Evolutionary conservation across 2,113 vertebrate species (phyloP).

Genomic region (Cheirogaleus medius): DNA sequence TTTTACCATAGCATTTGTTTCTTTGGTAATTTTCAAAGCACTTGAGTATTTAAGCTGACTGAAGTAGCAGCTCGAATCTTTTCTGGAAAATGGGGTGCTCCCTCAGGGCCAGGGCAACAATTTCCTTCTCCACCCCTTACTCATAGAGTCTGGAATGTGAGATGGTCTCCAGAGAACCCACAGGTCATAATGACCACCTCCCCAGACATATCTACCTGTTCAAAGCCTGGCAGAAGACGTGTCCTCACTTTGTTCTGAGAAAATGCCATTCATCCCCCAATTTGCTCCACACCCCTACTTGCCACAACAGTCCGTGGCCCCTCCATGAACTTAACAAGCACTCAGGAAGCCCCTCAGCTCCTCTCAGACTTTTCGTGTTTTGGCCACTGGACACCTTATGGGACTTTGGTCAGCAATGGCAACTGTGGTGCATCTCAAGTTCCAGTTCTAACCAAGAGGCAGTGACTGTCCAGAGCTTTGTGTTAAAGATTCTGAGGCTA

Average conservation of each 20-base stretch:
- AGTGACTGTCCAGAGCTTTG: not conserved
- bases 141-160: not conserved
- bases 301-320: not conserved
- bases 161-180: not conserved
- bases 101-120: not conserved
- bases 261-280: not conserved
- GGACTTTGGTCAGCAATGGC: not conserved
- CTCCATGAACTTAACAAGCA: not conserved
- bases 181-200: not conserved
- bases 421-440: not conserved
- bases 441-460: not conserved
- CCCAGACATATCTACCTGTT: not conserved
- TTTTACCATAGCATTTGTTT: conserved; percentile 34
- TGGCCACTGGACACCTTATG: not conserved
- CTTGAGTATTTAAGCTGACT: not conserved
- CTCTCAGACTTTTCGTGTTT: not conserved
- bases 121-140: not conserved
- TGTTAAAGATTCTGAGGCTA: not conserved
- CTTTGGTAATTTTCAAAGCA: conserved; percentile 45
- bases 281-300: not conserved
- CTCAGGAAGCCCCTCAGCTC: not conserved
- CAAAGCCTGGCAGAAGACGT: not conserved
- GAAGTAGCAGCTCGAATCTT: not conserved
- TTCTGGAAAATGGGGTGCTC: not conserved
- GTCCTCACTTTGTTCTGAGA: not conserved